Conservation (phyloP, 2,113 vertebrate genomes). For the Paradisaea rubra region DNA sequence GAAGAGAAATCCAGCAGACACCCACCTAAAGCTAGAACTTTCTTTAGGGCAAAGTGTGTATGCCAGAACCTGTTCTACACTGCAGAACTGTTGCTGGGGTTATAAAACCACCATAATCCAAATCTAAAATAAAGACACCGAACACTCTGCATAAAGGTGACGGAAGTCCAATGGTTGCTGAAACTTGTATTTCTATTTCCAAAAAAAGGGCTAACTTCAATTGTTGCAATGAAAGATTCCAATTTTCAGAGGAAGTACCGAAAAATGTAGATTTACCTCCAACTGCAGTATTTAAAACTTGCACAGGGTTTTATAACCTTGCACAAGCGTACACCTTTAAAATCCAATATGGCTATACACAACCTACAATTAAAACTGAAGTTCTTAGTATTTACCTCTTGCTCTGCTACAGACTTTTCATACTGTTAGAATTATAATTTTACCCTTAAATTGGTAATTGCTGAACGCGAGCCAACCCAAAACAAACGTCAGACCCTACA, state of each 20-base stretch:
- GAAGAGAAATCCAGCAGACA: background rate
- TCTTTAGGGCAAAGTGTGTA: slow-evolving; percentile 39
- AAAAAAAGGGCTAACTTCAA: background rate
- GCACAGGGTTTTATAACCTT: background rate
- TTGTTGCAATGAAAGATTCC: background rate
- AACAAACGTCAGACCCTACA: background rate
- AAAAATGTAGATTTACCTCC: background rate
- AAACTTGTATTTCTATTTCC: background rate
- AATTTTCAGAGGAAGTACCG: background rate
- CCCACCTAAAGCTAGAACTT: slow-evolving; percentile 50
- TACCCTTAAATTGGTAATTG: background rate
- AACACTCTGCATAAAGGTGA: background rate
- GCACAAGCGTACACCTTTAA: background rate
- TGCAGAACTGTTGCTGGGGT: slow-evolving; percentile 24
- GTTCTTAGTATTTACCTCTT: slow-evolving; percentile 39
- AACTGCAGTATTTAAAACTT: background rate
- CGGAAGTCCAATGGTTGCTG: background rate
- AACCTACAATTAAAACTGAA: background rate
- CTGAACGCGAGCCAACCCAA: background rate
- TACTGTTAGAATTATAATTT: background rate
- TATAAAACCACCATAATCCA: slow-evolving; percentile 29
- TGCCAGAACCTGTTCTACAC: slow-evolving; percentile 16
- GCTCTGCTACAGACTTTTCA: slow-evolving; percentile 6
- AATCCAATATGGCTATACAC: slow-evolving; percentile 41
- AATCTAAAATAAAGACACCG: background rate